These are phyloP conservation scores for Pharmacophagus antenor DNA, from an alignment of 2,888 invertebrate species.

Conservation along the genomic window DNA sequence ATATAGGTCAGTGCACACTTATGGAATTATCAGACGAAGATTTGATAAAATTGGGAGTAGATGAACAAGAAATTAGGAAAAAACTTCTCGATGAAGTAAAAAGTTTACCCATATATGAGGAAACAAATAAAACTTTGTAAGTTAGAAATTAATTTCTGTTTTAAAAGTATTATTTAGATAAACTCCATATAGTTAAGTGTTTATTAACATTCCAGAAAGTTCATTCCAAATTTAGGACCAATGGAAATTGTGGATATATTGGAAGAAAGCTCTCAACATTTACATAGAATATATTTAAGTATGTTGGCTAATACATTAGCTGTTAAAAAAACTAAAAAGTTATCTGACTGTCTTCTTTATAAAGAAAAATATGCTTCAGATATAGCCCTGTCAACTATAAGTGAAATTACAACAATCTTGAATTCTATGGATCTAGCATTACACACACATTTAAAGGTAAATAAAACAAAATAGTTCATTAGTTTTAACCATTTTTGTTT, in stretches of 20 bases:
- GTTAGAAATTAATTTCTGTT: conserved; percentile 2
- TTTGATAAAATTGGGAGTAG: conserved; percentile 63
- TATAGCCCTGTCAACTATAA: conserved; percentile 59
- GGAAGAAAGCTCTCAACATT: conserved; percentile 66
- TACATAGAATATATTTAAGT: conserved; percentile 67
- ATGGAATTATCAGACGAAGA: conserved; percentile 69
- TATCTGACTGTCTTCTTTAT: conserved; percentile 58
- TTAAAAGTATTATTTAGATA: background rate
- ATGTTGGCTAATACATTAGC: conserved; percentile 62
- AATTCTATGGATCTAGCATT: conserved; percentile 67
- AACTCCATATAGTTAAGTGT: conserved; percentile 23
- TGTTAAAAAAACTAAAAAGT: conserved; percentile 58
- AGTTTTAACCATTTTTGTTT: background rate
- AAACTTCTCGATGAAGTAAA: conserved; percentile 62
- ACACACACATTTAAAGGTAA: conserved; percentile 65
- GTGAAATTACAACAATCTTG: conserved; percentile 60
- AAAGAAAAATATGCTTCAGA: conserved; percentile 71
- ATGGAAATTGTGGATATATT: conserved; percentile 62
- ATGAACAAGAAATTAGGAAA: conserved; percentile 54
- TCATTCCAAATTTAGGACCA: conserved; percentile 44
- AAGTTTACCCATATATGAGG: conserved; percentile 64
- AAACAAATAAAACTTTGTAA: conserved; percentile 34
- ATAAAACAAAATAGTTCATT: background rate
- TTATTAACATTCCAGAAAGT: conserved; percentile 36
- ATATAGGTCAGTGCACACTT: conserved; percentile 69